Conservation (phyloP, 2,888 invertebrate genomes). For the Panopea generosa region DNA sequence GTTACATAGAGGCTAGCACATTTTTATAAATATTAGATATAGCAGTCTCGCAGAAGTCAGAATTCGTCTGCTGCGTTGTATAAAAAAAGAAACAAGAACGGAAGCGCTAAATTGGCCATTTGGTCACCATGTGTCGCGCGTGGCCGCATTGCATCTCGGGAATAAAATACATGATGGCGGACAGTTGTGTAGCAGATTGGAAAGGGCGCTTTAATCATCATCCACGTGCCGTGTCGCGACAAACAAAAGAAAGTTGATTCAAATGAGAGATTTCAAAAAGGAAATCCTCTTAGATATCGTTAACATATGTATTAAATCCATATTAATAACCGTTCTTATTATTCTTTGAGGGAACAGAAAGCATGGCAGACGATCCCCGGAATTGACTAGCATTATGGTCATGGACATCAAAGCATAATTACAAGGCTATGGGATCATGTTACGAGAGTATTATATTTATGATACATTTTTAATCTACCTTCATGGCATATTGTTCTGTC, state of each 20-base stretch:
- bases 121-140: constrained; percentile 40
- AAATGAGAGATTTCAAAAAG: background rate
- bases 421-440: too few relatives aligned
- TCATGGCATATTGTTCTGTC: too few relatives aligned
- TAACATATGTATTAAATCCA: constrained; percentile 6
- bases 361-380: constrained; percentile 33
- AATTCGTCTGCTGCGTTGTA: too few relatives aligned
- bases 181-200: constrained; percentile 61
- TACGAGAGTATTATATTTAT: too few relatives aligned
- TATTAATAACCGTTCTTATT: background rate
- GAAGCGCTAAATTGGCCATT: constrained; percentile 2
- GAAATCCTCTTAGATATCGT: constrained; percentile 7
- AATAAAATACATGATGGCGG: constrained; percentile 58
- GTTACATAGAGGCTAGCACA: too few relatives aligned
- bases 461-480: too few relatives aligned
- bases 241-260: constrained; percentile 45
- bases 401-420: too few relatives aligned
- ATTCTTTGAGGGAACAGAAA: constrained; percentile 15
- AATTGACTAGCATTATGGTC: too few relatives aligned
- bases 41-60: too few relatives aligned
- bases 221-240: constrained; percentile 38
- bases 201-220: constrained; percentile 36
- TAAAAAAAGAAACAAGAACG: too few relatives aligned
- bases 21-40: too few relatives aligned
- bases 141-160: constrained; percentile 53